Conservation (phyloP, 2,888 invertebrate species). For the Synergus umbraculus region DNA sequence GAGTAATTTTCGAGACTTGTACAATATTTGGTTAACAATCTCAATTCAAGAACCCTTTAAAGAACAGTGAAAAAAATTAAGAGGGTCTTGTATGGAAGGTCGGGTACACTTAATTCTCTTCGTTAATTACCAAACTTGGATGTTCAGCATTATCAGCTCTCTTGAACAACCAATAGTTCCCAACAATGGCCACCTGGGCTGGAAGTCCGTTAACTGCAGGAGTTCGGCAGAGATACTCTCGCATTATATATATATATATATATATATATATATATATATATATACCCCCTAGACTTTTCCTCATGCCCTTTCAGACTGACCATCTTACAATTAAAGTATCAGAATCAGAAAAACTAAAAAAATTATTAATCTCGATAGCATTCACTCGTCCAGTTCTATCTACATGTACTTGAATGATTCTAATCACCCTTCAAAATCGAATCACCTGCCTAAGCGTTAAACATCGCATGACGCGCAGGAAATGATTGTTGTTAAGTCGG, state of each 20-base stretch:
- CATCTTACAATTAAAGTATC: slow-evolving; percentile 44
- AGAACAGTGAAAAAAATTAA: slow-evolving; percentile 19
- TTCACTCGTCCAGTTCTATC: slow-evolving; percentile 17
- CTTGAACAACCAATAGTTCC: slow-evolving; percentile 57
- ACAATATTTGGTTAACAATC: background rate
- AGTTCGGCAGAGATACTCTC: slow-evolving; percentile 51
- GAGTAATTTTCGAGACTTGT: background rate
- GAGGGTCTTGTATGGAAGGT: slow-evolving; percentile 12
- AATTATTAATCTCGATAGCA: background rate
- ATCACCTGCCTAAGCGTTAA: slow-evolving; percentile 68
- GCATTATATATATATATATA: slow-evolving; percentile 47
- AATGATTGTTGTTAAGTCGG: slow-evolving; percentile 56
- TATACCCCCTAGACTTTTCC: slow-evolving; percentile 51
- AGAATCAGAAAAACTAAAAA: background rate
- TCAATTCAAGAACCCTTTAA: background rate
- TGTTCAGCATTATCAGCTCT: slow-evolving; percentile 57
- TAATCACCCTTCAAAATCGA: slow-evolving; percentile 62
- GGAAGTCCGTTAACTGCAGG: slow-evolving; percentile 49
- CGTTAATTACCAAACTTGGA: slow-evolving; percentile 63
- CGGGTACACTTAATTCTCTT: slow-evolving; percentile 44
- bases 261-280: slow-evolving; percentile 42
- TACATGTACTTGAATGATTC: slow-evolving; percentile 46
- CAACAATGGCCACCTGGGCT: slow-evolving; percentile 59
- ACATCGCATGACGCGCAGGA: slow-evolving; percentile 67
- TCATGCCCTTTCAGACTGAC: slow-evolving; percentile 37